Base-by-base conservation (phyloP, 1,140 invertebrate genomes). In the Drosophila ambigua region DNA sequence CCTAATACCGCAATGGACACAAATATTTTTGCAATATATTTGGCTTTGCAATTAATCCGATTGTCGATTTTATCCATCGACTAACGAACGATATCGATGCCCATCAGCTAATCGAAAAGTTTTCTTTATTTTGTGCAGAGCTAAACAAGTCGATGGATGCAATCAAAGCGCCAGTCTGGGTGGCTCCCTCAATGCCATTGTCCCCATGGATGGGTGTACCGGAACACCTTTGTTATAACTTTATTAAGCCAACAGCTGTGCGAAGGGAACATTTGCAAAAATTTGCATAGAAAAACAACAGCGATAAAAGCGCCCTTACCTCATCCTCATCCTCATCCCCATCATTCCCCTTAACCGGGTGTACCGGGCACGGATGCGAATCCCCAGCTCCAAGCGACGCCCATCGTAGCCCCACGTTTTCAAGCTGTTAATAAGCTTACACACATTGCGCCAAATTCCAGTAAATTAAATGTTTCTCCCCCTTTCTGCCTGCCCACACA, bases 251-350 rank as follows among this genome's bases (percentile, higher is more conserved):
- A 45, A 15, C 64, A 67, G 44, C 64, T 67, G 64, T 50, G 16
- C 13, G 3, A 8, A 6, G 13, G 16, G 15, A 13, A 51, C 51
- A 46, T 52, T 39, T 24, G 11, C 9, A 5, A 0, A 75, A 72
- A 88, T 88, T 87, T 88, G 61, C 82, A 87, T 88, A 88, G 83
- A 75, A 85, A 87, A 85, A 82, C 81, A 87, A 63, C 41, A 35
- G 61, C 53, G 59, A 57, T 45, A 73, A 69, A 71, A 51, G 43
- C 11, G 23, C 39, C n/a, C 16, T 16, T 7, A 1, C 46, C 44
- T 5, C 7, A 53, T 9, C 8, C 50, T 3, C 15, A 39, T 6
- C 35, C 16, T 16, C 16, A 16, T 16, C 16, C 16, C 16, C 16
- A 16, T 16, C 16, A 16, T 16, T 16, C 16, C 16, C 20, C 20